These are phyloP conservation scores for Andrena cerasifolii DNA, from an alignment of 1,140 invertebrate genomes.

Conservation along the genomic window DNA sequence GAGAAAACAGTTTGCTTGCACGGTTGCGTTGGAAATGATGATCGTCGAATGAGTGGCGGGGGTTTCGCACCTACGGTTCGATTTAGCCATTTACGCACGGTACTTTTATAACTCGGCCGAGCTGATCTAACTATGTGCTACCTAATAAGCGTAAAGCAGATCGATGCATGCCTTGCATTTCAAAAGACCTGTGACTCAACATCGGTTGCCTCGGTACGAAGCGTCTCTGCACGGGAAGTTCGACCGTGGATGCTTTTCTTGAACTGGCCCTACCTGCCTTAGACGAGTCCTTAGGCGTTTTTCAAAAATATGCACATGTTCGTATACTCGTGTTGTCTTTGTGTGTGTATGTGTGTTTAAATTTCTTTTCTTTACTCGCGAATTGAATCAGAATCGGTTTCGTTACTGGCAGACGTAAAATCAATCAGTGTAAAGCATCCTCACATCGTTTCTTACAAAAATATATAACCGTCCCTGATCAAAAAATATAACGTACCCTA, in stretches of 20 bases:
- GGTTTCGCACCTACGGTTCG: conserved; percentile 67
- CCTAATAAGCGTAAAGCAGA: conserved; percentile 70
- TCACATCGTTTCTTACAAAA: conserved; percentile 36
- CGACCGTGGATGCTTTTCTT: conserved; percentile 64
- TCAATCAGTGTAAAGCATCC: conserved; percentile 48
- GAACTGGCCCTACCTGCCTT: conserved; percentile 60
- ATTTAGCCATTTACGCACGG: conserved; percentile 20
- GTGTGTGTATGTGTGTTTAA: conserved; percentile 1
- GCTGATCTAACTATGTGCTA: conserved; percentile 53
- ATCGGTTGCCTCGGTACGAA: conserved; percentile 63
- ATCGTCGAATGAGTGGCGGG: conserved; percentile 72
- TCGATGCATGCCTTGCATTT: conserved; percentile 67
- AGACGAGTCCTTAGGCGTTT: conserved; percentile 69
- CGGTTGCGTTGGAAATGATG: conserved; percentile 73
- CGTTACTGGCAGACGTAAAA: conserved; percentile 28
- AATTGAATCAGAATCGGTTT: conserved; percentile 24
- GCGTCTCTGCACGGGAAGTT: conserved; percentile 64
- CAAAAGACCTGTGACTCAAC: conserved; percentile 68
- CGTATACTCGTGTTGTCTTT: conserved; percentile 28
- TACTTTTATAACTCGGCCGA: not conserved
- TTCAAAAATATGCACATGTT: conserved; percentile 58
- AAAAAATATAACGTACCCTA: conserved; percentile 10
- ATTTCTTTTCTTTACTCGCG: not conserved
- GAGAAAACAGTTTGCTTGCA: conserved; percentile 49
- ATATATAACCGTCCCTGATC: conserved; percentile 16